A percentile compares a stretch with the other conserved stretches of the same genome.
Evolutionary conservation across 2,797 vertebrate species (phyloP).

Genomic region (Naso thynnoides): DNA sequence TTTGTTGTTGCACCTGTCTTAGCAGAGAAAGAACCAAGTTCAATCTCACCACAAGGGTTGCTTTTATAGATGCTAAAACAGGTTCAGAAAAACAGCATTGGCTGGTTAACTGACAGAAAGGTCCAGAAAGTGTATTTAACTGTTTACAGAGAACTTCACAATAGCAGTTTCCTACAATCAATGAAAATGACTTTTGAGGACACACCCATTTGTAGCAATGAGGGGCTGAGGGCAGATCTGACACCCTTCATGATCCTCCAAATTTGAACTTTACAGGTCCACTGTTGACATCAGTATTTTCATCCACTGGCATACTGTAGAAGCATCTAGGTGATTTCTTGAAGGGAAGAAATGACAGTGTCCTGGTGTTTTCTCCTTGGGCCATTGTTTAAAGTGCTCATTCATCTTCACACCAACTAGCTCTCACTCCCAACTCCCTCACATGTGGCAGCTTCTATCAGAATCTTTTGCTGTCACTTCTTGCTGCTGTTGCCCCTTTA

Average conservation of each 20-base stretch:
- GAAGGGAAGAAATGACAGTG: background rate
- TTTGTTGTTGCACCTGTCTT: conserved; percentile 9
- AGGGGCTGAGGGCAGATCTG: background rate
- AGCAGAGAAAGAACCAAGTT: conserved; percentile 25
- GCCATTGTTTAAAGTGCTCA: too few relatives aligned
- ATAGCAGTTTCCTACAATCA: conserved; percentile 4
- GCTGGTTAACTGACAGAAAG: background rate
- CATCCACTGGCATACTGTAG: background rate
- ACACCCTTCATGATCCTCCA: background rate
- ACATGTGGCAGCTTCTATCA: too few relatives aligned
- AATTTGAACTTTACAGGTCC: background rate
- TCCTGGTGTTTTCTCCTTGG: background rate
- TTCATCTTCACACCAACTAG: too few relatives aligned
- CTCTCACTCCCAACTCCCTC: too few relatives aligned
- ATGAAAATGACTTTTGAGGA: background rate
- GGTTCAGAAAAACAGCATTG: background rate
- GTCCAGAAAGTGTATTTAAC: background rate
- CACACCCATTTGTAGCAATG: background rate
- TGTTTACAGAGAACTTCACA: background rate
- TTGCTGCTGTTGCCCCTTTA: too few relatives aligned
- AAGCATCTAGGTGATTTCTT: background rate
- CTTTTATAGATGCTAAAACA: conserved; percentile 23
- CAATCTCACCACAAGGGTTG: conserved; percentile 22
- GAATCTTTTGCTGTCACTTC: too few relatives aligned
- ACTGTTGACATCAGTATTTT: background rate